Conservation (phyloP, 2,888 invertebrate genomes). For the Caenorhabditis doughertyi region DNA sequence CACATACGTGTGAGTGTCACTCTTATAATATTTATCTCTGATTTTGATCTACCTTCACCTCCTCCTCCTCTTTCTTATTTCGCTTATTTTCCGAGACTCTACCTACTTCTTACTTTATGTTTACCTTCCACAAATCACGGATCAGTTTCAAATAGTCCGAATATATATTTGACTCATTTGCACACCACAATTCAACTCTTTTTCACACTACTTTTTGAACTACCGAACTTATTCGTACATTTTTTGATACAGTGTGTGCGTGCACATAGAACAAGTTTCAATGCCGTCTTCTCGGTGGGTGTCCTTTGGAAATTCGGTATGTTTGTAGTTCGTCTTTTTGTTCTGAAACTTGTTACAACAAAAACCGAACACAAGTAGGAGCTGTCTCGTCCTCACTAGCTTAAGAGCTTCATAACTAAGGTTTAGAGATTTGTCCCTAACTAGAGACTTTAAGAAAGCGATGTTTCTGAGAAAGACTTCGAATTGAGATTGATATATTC, state of each 20-base stretch:
- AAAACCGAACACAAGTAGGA: too few species aligned
- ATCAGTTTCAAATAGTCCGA: conserved; percentile 27
- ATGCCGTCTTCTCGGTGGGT: conserved; percentile 25
- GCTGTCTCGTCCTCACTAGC: too few species aligned
- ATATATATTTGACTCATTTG: conserved; percentile 8
- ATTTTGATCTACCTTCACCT: conserved; percentile 26
- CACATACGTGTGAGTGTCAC: conserved; percentile 34
- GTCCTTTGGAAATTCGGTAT: conserved; percentile 29
- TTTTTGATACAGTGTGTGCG: conserved; percentile 10
- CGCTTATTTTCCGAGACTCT: conserved; percentile 28
- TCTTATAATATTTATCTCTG: conserved; percentile 36
- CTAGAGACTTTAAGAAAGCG: too few species aligned
- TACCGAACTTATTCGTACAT: not conserved
- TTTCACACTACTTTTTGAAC: conserved; percentile 5
- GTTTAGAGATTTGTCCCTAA: too few species aligned
- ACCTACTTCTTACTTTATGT: conserved; percentile 19
- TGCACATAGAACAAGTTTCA: conserved; percentile 25
- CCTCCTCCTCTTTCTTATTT: conserved; percentile 5
- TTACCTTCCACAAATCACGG: conserved; percentile 37
- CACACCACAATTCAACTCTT: conserved; percentile 4
- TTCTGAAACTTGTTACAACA: conserved; percentile 11
- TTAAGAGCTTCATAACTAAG: too few species aligned
- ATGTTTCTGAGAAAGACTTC: too few species aligned
- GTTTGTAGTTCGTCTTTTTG: conserved; percentile 17
- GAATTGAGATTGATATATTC: too few species aligned